Evolutionary conservation across 1,140 invertebrate species (phyloP), one percentile per base, ranked within the genome.

Genomic region (Pseudomyrmex sp.): DNA sequence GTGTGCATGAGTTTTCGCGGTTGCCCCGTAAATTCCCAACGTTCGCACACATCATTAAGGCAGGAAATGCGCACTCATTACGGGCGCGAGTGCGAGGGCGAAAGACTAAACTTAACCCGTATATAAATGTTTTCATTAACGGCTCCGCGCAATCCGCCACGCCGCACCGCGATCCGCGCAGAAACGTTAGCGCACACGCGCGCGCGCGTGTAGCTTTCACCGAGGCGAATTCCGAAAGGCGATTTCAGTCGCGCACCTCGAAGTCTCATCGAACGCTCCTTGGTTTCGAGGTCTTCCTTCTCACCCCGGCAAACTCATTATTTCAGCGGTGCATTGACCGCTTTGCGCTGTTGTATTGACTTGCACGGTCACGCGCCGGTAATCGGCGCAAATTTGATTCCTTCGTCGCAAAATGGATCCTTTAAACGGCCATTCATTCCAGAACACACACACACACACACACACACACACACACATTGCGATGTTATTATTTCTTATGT

Each of bases 321-420:
- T 75, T 75, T 82, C 46, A 75, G 62, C 59, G 26, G 79, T 75
- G 59, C 70, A 82, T 75, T 82, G 70, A 59, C 72, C 70, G 61
- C 59, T 54, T 82, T 62, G 54, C 75, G 59, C 54, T 2, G 23
- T 75, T 26, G 59, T 63, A 82, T 82, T 82, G 79, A n/a, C 18
- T 35, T 82, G 48, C 79, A 82, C 48, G 79, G 79, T 82, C 79
- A 82, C 70, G 79, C 48, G 79, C 69, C 58, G 59, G 26, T 82
- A 82, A 82, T 82, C 79, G 69, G 58, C 46, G 26, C 48, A 74
- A 56, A 82, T 82, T 82, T 82, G 75, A 82, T 82, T 82, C 63
- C 70, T 63, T 10, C 18, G 69, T 63, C 5, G 70, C 35, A 75
- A 54, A 82, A 75, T 75, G 48, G 62, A 74, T 82, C 15, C 20